Base-by-base conservation (phyloP, 2,888 invertebrate genomes). In the Hypena proboscidalis region DNA sequence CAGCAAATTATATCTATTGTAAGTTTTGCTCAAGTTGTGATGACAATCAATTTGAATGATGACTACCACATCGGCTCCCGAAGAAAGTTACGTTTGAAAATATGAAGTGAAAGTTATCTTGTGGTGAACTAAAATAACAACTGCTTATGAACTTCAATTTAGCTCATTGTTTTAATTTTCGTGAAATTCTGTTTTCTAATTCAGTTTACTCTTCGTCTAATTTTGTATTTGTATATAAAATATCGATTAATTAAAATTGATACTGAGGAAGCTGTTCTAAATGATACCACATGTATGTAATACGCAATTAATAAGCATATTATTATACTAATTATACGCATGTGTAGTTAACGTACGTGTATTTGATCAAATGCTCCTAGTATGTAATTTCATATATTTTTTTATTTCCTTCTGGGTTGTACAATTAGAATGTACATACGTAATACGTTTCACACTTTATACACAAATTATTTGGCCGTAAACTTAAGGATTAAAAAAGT, bases 31-130 rank as follows among this genome's bases (percentile, higher is more conserved):
- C 48, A 54, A 54, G 57, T 45, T 54, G 39, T 51, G 58, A 60
- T 70, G 72, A 70, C 65, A 55, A 29, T 43, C 44, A 39, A 43
- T 62, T 62, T 59, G 40, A 52, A 32, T 58, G 57, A 67, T 57
- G 21, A 52, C 53, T 58, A 39, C 32, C 38, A 44, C 48, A 53
- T 38, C 36, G 39, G 34, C 49, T 48, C 19, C 51, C 48, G 39
- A 55, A 56, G 56, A 65, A 65, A 67, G 55, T 59, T 40, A 27
- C 35, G 33, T 30, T 20, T 47, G 29, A 13, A 58, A 58, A 48
- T 49, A 32, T 56, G 49, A 58, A 56, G 64, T 52, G 65, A 70
- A 69, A 71, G 70, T 58, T 6, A 26, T 36, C 9, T 41, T 38
- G 32, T 32, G 30, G 34, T 14, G 9, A 26, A 34, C 27, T 19